Evolutionary conservation across 2,113 vertebrate species (phyloP), one percentile per base, ranked within the genome.

Genomic region (Grantiella picta): DNA sequence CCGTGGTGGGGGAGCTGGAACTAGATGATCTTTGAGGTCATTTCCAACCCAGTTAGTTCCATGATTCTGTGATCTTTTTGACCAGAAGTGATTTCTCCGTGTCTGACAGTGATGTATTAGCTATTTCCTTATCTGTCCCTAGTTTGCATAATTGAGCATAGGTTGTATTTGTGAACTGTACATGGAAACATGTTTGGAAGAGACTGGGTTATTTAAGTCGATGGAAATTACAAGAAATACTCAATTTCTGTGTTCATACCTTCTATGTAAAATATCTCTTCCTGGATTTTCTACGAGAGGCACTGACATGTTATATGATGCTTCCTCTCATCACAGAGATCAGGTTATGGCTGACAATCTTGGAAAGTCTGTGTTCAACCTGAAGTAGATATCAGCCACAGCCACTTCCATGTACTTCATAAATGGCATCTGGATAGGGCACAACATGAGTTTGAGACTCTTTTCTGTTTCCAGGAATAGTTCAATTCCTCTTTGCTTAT

Each of bases 11-110:
- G 35, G 7, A 35, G 4, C 4, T 69, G 40, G 54, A 69, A 33
- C 5, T 4, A 20, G 15, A 10, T 42, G 18, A 12, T 63, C 20
- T 49, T 31, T 49, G 50, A 56, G 8, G 8, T 20, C 6, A 18
- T 47, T 83, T 54, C 31, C 35, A 70, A 10, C 3, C 7, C 31
- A 31, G 8, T 56, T 22, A 2, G 17, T 70, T 49, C 54, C 40
- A 9, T 49, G 35, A 14, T 49, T 36, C 40, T 0, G 0, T 49
- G 63, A 11, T 10, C 21, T 36, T 69, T 94, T 31, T 7, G 15
- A 50, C 22, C 24, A 57, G 35, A 69, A 31, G 4, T 22, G 24
- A 56, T 71, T 76, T 90, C n/a, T 63, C 35, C 2, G 1, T 63
- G 53, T 42, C 47, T 78, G 70, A 60, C 22, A 57, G 1, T 36